Evolutionary conservation across 2,797 vertebrate genomes (phyloP).

Genomic region (Pipistrellus pygmaeus): DNA sequence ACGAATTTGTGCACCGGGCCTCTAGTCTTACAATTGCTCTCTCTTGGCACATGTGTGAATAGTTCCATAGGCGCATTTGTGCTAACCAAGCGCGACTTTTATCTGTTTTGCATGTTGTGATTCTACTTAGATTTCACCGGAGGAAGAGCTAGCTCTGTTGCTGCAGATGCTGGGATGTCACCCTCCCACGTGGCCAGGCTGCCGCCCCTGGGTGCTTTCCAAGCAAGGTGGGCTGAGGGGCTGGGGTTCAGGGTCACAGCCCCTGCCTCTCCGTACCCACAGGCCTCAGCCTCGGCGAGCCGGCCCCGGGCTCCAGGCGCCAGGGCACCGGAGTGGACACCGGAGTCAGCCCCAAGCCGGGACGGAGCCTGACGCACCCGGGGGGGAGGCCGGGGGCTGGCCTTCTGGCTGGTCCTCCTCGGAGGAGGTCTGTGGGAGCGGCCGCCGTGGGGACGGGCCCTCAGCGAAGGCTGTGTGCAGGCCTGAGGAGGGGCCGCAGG

Average conservation of each 20-base stretch:
- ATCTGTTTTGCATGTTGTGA: neutral
- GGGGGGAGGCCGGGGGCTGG: too few relatives aligned
- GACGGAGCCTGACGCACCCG: too few relatives aligned
- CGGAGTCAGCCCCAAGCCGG: too few relatives aligned
- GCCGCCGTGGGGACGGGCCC: too few relatives aligned
- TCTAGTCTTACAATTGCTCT: constrained; percentile 14
- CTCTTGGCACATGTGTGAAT: neutral
- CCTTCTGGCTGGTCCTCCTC: too few relatives aligned
- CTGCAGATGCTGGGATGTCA: neutral
- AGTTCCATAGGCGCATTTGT: neutral
- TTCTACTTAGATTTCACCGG: neutral
- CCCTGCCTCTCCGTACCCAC: neutral
- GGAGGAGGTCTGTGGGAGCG: too few relatives aligned
- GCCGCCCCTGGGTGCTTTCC: neutral
- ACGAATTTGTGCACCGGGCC: too few relatives aligned
- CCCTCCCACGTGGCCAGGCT: neutral
- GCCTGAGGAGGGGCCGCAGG: too few relatives aligned
- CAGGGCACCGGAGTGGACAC: too few relatives aligned
- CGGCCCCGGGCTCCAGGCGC: too few relatives aligned
- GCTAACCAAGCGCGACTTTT: neutral
- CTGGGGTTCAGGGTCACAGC: neutral
- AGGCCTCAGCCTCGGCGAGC: rapidly evolving
- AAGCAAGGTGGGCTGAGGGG: neutral
- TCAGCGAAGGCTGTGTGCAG: too few relatives aligned
- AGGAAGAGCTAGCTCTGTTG: neutral